Evolutionary conservation across 2,113 vertebrate species (phyloP).

Genomic region (Butastur rufipennis): DNA sequence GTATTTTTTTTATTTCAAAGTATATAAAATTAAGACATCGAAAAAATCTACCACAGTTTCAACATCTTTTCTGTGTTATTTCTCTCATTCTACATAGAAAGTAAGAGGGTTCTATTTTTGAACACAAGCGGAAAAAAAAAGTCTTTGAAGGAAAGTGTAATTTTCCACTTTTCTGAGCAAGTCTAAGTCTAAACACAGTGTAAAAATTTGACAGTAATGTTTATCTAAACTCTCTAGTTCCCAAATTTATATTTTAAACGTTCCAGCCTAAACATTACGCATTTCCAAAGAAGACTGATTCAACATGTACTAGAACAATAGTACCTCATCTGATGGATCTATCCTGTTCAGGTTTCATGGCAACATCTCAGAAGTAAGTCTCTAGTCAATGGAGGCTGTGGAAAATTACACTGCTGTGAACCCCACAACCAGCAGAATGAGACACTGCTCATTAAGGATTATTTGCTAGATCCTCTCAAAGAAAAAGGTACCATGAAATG

Average conservation of each 20-base stretch:
- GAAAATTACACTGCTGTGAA: background rate
- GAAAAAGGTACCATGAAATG: background rate
- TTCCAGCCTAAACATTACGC: background rate
- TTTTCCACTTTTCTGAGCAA: background rate
- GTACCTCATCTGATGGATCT: background rate
- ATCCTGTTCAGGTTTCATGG: background rate
- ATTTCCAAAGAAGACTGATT: background rate
- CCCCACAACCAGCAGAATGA: background rate
- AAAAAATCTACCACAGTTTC: background rate
- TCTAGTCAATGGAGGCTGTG: background rate
- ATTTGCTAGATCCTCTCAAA: background rate
- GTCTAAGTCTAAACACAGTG: background rate
- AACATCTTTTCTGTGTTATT: background rate
- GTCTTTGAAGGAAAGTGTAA: background rate
- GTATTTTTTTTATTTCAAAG: background rate
- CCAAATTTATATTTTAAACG: background rate
- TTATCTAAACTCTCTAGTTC: background rate
- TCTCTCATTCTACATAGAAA: background rate
- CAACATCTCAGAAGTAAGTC: background rate
- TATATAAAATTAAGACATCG: background rate
- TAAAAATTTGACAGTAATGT: background rate
- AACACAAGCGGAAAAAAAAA: background rate
- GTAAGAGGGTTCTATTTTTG: background rate
- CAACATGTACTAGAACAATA: background rate
- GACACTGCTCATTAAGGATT: background rate